A percentile compares a stretch with the other conserved stretches of the same genome.
Conservation (phyloP, 2,113 vertebrate genomes). For the Mormyrus iriodes region DNA sequence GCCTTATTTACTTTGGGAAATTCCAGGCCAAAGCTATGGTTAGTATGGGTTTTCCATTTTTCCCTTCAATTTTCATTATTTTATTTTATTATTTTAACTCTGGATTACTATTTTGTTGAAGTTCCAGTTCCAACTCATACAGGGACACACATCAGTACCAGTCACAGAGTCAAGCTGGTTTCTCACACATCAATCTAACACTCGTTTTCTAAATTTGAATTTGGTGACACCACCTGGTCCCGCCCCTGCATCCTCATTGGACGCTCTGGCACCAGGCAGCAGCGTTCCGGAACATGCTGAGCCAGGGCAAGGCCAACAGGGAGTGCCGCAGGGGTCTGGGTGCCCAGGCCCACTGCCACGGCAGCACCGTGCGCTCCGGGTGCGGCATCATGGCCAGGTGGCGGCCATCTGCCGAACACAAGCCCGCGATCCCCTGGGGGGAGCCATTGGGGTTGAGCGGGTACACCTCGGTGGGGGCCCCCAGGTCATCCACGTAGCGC, state of each 20-base stretch:
- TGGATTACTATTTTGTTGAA: not conserved
- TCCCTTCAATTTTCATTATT: too few relatives aligned
- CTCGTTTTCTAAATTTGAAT: not conserved
- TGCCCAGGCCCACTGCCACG: conserved; percentile 89
- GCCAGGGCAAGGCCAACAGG: conserved; percentile 71
- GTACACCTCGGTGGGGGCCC: conserved; percentile 71
- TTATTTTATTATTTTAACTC: not conserved
- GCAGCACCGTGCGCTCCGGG: conserved; percentile 73
- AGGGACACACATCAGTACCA: not conserved
- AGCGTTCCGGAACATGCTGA: conserved; percentile 78
- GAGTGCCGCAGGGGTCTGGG: conserved; percentile 50
- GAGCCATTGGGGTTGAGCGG: conserved; percentile 86
- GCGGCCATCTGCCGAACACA: conserved; percentile 75
- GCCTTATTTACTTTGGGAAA: not conserved
- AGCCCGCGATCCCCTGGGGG: conserved; percentile 64
- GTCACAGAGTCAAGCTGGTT: not conserved
- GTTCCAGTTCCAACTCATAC: not conserved
- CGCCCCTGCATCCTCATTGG: not conserved
- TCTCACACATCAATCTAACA: not conserved
- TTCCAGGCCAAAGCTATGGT: not conserved
- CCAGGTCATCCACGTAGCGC: conserved; percentile 73
- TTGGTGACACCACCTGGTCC: not conserved
- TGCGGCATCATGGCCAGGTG: conserved; percentile 89
- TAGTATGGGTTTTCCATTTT: not conserved
- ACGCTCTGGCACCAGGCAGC: conserved; percentile 63